Base-by-base conservation (phyloP, 1,140 invertebrate genomes). In the Neodiprion virginianus region DNA sequence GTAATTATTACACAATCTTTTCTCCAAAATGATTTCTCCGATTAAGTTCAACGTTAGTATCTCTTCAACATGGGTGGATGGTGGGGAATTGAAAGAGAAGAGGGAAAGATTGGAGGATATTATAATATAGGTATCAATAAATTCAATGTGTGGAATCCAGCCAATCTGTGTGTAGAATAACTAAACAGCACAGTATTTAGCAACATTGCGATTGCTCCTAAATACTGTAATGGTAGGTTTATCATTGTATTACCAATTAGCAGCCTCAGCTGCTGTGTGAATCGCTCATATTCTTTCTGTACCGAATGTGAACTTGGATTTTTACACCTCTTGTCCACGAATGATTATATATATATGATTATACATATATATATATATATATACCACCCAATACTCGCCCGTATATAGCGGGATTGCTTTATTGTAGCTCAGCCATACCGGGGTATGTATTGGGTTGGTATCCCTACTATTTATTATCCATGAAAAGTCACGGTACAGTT, bases 141-240 rank as follows among this genome's bases (percentile, higher is more conserved):
- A 17, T 61, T 8, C 53, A 61, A 61, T 61, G 53, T 61, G 53
- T 61, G 53, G n/a, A 61, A 61, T 61, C 53, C 53, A 61, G 53
- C 53, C 53, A 61, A 7, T 61, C 53, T 61, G 53, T 61, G 11
- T 61, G 8, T 61, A 61, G 53, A 61, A 61, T 61, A 14, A 61
- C n/a, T 61, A 61, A 61, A 61, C n/a, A 61, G n/a, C 11, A 61
- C 53, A 61, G n/a, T 61, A 12, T 61, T 17, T 17, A 61, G 53
- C 53, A 14, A 61, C 53, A 14, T 12, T 61, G n/a, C 11, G 8
- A 61, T 61, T 61, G 11, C 3, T 61, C 11, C n/a, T 12, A 14
- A 61, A 61, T 7, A 14, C n/a, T 61, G 28, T 40, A 40, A 40
- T 40, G 28, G 28, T 40, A 40, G 28, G 28, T 40, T 4, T 40